Conservation (phyloP, 2,797 vertebrate genomes). For the Rhinichthys osculus region DNA sequence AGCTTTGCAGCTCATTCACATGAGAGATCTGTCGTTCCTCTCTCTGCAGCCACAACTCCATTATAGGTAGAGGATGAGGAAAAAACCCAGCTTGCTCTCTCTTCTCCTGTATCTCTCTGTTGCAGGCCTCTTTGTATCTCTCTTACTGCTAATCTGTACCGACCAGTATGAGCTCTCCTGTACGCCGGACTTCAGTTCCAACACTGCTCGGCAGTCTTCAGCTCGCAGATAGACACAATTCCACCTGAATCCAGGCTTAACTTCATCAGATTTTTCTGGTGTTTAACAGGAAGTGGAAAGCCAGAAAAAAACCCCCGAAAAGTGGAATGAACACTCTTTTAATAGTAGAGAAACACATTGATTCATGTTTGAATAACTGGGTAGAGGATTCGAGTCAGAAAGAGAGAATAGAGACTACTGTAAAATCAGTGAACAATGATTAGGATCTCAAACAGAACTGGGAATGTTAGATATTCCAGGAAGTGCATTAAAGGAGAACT, state of each 20-base stretch:
- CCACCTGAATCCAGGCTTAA: conserved; percentile 73
- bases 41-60: conserved; percentile 53
- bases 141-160: conserved; percentile 60
- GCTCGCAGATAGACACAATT: conserved; percentile 63
- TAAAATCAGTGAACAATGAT: conserved; percentile 59
- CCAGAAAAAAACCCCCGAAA: conserved; percentile 59
- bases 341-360: conserved; percentile 76
- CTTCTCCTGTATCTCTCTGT: conserved; percentile 58
- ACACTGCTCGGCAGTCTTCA: conserved; percentile 46
- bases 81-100: conserved; percentile 29
- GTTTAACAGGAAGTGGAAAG: conserved; percentile 78
- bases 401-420: conserved; percentile 69
- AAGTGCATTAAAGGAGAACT: conserved; percentile 9
- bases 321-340: conserved; percentile 82
- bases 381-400: conserved; percentile 71
- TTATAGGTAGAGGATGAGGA: conserved; percentile 40
- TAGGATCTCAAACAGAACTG: conserved; percentile 29
- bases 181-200: conserved; percentile 54
- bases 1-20: conserved; percentile 53
- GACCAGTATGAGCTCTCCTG: conserved; percentile 60
- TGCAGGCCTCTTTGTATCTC: conserved; percentile 57
- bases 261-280: conserved; percentile 78
- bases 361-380: conserved; percentile 70
- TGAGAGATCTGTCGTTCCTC: conserved; percentile 52
- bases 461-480: conserved; percentile 35